Percentiles rank a stretch among this genome's conserved stretches.
phyloP scores from a whole-genome alignment of 2,888 invertebrate genomes.

The Cheilosia pagana region DNA sequence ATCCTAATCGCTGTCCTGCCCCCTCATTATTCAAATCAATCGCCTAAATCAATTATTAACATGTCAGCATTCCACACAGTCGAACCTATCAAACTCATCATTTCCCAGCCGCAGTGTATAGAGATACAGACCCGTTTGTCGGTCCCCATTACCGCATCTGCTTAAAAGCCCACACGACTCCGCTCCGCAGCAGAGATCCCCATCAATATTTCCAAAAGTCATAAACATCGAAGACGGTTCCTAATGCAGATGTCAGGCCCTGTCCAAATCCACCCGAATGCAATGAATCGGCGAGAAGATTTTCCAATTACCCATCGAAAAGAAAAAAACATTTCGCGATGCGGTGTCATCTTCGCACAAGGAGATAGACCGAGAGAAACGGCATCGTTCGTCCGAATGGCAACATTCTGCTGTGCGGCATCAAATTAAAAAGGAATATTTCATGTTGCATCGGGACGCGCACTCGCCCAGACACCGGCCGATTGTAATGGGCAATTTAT shows the following conservation, averaged over 20 bases:
- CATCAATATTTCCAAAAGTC: constrained; percentile 52
- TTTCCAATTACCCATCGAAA: constrained; percentile 62
- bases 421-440: constrained; percentile 74
- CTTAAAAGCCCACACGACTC: background rate
- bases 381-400: constrained; percentile 29
- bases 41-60: constrained; percentile 63
- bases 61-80: constrained; percentile 61
- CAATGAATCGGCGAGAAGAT: constrained; percentile 44
- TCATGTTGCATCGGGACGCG: constrained; percentile 64
- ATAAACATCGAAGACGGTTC: constrained; percentile 57
- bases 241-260: constrained; percentile 61
- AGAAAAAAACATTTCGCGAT: background rate
- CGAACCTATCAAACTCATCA: constrained; percentile 38
- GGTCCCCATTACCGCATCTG: constrained; percentile 5
- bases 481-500: constrained; percentile 73
- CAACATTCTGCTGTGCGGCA: constrained; percentile 30
- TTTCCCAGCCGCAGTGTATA: constrained; percentile 7
- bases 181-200: constrained; percentile 13
- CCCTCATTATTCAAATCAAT: constrained; percentile 54
- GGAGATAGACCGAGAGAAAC: constrained; percentile 61
- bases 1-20: constrained; percentile 38
- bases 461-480: constrained; percentile 51
- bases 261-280: constrained; percentile 30
- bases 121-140: constrained; percentile 32
- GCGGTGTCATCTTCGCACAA: constrained; percentile 23